Percentiles rank a stretch among this genome's conserved stretches.
phyloP scores from a whole-genome alignment of 2,888 invertebrate species.

The Lasioglossum figueresi region DNA sequence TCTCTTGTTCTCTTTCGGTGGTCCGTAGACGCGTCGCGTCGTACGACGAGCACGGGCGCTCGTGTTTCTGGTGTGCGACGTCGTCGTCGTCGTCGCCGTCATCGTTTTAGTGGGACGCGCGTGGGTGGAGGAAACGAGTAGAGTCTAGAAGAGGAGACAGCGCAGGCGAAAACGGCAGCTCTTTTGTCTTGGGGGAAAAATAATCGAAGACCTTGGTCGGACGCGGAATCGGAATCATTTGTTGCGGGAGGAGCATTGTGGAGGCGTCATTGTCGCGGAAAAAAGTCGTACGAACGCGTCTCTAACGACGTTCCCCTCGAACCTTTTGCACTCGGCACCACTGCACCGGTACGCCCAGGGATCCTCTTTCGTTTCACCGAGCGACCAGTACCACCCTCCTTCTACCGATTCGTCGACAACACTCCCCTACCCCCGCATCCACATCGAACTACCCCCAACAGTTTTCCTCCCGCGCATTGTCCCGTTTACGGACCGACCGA shows the following conservation, averaged over 20 bases:
- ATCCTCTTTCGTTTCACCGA: conserved; percentile 70
- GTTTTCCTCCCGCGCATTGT: conserved; percentile 54
- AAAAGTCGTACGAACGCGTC: conserved; percentile 67
- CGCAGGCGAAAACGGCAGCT: conserved; percentile 4
- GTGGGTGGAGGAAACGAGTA: conserved; percentile 20
- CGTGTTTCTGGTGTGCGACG: not conserved
- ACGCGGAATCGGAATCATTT: conserved; percentile 55
- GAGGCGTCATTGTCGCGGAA: conserved; percentile 57
- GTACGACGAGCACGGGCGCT: conserved; percentile 1
- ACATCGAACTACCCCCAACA: not conserved
- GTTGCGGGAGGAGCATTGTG: conserved; percentile 49
- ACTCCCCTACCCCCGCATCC: not conserved
- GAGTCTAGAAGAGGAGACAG: not conserved
- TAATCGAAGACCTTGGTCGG: conserved; percentile 58
- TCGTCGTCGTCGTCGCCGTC: not conserved
- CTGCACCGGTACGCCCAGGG: conserved; percentile 43
- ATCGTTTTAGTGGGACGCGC: not conserved
- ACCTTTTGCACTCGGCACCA: conserved; percentile 55
- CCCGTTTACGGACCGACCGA: conserved; percentile 63
- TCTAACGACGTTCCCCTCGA: conserved; percentile 65
- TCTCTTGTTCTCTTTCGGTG: not conserved
- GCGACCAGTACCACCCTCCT: not conserved
- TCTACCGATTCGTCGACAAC: not conserved
- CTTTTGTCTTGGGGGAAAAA: conserved; percentile 48
- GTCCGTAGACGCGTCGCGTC: conserved; percentile 15